Evolutionary conservation across 1,140 invertebrate genomes (phyloP), one percentile per base, ranked within the genome.

Genomic region (Eriosoma lanigerum): DNA sequence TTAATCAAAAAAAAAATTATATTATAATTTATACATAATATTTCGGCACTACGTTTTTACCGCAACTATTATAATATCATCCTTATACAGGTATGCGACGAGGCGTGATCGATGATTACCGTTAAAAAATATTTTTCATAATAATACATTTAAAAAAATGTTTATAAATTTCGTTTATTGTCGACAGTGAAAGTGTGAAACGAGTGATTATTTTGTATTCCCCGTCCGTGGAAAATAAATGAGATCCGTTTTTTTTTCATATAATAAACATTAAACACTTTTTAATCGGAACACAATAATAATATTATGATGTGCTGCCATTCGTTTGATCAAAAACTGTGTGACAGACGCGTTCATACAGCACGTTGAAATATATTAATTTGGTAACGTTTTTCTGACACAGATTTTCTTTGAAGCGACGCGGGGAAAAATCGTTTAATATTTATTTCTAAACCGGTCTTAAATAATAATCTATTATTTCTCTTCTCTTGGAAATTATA

Each of bases 381-480:
- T 75, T 58, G 72, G 48, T 54, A 75, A 58, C 56, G 32, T 68
- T 68, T 68, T 68, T 68, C 64, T 68, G 72, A 56, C 48, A 58
- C 73, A 58, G 54, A 58, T 58, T 58, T 38, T 24, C 29, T 76
- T 58, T 46, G n/a, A 76, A 21, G 19, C 38, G 29, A 44, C 26
- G 32, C 32, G 73, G n/a, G 44, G 58, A 58, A 58, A 52, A 76
- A 76, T 29, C 54, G 72, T 58, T 58, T 56, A 75, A 75, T 38
- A 38, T 75, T 75, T 75, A 75, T 56, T 75, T 75, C 17, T 32
- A 24, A 68, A 76, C 73, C 73, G 73, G 73, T 76, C n/a, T 58
- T 38, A 38, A 4, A 38, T 8, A 38, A 3, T 38, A 38, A 4
- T 3, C 24, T 62, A 32, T 62, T 62, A 19, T 72, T 58, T 75